phyloP scores from a whole-genome alignment of 2,113 vertebrate genomes.

The Oryzias javanicus region DNA sequence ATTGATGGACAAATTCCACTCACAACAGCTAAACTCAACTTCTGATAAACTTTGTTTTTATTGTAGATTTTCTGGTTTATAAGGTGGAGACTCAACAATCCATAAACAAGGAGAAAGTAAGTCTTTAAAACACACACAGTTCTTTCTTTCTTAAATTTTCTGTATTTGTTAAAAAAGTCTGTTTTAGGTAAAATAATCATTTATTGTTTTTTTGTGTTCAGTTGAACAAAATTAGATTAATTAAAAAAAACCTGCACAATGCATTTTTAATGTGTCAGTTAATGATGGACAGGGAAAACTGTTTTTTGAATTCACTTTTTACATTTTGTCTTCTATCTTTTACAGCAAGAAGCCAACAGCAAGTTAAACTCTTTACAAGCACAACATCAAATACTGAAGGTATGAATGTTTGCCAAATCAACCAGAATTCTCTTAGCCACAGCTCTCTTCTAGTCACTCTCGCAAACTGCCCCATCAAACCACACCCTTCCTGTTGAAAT shows the following conservation, averaged over 20 bases:
- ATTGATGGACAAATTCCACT: neutral
- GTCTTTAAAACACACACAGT: neutral
- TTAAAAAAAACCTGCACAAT: no score
- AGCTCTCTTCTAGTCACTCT: conserved; percentile 1
- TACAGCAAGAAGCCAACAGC: conserved; percentile 89
- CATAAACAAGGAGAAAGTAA: conserved; percentile 95
- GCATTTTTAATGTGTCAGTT: no score
- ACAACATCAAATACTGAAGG: conserved; percentile 97
- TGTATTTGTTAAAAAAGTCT: neutral
- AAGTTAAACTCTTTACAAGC: conserved; percentile 87
- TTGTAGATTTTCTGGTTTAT: conserved; percentile 92
- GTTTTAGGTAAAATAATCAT: neutral
- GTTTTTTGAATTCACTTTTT: neutral
- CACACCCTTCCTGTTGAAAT: conserved; percentile 14
- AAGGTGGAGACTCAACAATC: conserved; percentile 96
- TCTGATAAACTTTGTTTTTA: neutral
- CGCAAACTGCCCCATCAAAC: neutral
- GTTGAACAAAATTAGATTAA: no score
- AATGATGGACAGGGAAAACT: no score
- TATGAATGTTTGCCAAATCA: conserved; percentile 54
- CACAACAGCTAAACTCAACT: neutral
- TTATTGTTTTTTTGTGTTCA: no score
- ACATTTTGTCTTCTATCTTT: conserved; percentile 17
- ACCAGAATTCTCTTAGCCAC: neutral
- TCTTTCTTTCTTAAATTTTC: neutral